Conservation (phyloP, 2,888 invertebrate species). For the Helleia helle region DNA sequence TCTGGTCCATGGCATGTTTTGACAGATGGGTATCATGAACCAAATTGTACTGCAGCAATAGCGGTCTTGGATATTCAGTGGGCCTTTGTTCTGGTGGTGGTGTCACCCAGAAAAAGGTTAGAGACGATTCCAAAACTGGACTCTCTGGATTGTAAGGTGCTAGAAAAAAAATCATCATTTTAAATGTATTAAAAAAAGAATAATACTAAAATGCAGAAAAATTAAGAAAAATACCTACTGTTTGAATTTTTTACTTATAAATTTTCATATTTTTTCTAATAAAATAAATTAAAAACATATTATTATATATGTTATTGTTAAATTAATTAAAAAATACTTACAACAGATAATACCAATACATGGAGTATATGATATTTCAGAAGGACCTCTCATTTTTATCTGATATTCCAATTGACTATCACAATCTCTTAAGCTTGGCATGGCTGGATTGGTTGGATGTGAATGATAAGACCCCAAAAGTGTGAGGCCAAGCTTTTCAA, state of each 20-base stretch:
- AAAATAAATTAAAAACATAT: no score
- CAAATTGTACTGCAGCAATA: conserved; percentile 90
- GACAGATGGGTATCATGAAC: conserved; percentile 87
- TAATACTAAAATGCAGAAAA: background rate
- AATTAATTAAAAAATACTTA: no score
- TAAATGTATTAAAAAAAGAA: conserved; percentile 1
- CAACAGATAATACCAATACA: conserved; percentile 94
- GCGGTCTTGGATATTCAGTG: conserved; percentile 93
- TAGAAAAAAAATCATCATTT: conserved; percentile 34
- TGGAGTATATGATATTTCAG: conserved; percentile 93
- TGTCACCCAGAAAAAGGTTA: conserved; percentile 94
- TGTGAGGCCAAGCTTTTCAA: conserved; percentile 86
- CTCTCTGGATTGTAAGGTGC: conserved; percentile 89
- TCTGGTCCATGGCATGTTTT: conserved; percentile 87
- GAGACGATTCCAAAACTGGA: conserved; percentile 85
- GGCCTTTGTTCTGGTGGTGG: conserved; percentile 96
- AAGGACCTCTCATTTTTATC: conserved; percentile 93
- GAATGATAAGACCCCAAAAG: conserved; percentile 97
- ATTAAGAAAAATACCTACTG: background rate
- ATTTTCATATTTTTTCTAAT: no score
- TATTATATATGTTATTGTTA: no score
- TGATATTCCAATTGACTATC: conserved; percentile 96
- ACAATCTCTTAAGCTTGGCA: conserved; percentile 90
- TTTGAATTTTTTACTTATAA: background rate
- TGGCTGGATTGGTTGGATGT: conserved; percentile 90